Base-by-base conservation (phyloP, 2,888 invertebrate species). In the Metacarcinus magister region DNA sequence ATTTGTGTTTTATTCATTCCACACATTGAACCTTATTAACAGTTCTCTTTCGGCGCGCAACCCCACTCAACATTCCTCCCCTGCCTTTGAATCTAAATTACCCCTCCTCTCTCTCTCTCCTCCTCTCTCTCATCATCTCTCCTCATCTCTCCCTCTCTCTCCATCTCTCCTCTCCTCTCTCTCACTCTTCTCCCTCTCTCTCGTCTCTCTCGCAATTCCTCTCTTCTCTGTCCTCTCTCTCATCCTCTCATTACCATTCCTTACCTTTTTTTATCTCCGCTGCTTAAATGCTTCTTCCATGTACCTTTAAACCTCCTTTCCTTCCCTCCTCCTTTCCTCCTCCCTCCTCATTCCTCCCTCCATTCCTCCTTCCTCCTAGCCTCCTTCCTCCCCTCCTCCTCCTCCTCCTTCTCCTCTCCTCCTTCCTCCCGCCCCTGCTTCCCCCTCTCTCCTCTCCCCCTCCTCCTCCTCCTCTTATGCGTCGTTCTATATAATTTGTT, bases 201-300 rank as follows among this genome's bases (percentile, higher is more conserved):
- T 46, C 46, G 46, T 46, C 46, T 46, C 10, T 46, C 46, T 46
- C 10, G 10, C n/a, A 7, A 10, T 46, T 7, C 10, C 10, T 10
- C 54, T 54, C 54, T 16, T 54, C 54, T 16, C 16, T 16, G 1
- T 54, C 54, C 89, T 89, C 89, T 91, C 89, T 89, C 89, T 89
- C 89, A 39, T 39, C 39, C 89, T 89, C 89, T 89, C 89, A 90
- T 39, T 43, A 67, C 67, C 67, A 67, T 67, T n/a, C 19, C n/a
- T 1, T 67, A 67, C 67, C 67, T 67, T n/a, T n/a, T 67, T 13
- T 13, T n/a, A n/a, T n/a, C 67, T 67, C 67, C n/a, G 67, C 67
- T 16, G 1, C n/a, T n/a, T n/a, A n/a, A 54, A 16, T 54, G 54
- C 54, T 54, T 16, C 54, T 54, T n/a, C 54, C 8, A 54, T n/a